Conservation (phyloP, 1,140 invertebrate genomes). For the Nephila pilipes region DNA sequence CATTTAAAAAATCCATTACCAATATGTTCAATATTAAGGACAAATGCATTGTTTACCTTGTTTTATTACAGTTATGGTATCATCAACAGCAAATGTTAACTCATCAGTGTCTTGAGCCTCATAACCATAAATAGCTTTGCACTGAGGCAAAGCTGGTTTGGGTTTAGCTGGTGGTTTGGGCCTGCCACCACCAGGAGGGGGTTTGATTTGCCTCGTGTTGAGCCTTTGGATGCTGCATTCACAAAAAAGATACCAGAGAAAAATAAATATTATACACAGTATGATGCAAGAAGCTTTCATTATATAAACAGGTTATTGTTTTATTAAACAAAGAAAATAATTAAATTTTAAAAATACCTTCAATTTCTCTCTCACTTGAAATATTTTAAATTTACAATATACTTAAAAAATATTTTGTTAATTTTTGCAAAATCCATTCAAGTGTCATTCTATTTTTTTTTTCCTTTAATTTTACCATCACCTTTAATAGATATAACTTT, state of each 20-base stretch:
- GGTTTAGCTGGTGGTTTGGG: slow-evolving; percentile 82
- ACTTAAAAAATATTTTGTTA: too few species aligned
- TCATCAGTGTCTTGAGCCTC: slow-evolving; percentile 87
- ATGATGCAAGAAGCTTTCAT: too few species aligned
- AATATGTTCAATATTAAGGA: not conserved
- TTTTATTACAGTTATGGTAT: slow-evolving; percentile 86
- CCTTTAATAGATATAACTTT: too few species aligned
- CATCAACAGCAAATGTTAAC: slow-evolving; percentile 85
- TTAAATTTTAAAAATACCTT: too few species aligned
- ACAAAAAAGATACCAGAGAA: not conserved
- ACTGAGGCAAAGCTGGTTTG: slow-evolving; percentile 83
- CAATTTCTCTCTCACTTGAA: too few species aligned
- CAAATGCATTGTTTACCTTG: slow-evolving; percentile 83
- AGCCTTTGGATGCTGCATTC: slow-evolving; percentile 81
- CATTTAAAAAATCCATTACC: not conserved
- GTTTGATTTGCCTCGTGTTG: slow-evolving; percentile 76
- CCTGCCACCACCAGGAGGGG: slow-evolving; percentile 80
- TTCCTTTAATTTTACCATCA: too few species aligned
- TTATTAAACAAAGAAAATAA: too few species aligned
- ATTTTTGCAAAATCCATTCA: too few species aligned
- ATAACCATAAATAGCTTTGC: slow-evolving; percentile 86
- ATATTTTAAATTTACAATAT: too few species aligned
- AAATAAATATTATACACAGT: too few species aligned
- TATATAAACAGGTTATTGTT: too few species aligned
- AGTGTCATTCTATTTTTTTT: too few species aligned